These are phyloP conservation scores for Albula glossodonta DNA, from an alignment of 2,113 vertebrate species.

Conservation along the genomic window DNA sequence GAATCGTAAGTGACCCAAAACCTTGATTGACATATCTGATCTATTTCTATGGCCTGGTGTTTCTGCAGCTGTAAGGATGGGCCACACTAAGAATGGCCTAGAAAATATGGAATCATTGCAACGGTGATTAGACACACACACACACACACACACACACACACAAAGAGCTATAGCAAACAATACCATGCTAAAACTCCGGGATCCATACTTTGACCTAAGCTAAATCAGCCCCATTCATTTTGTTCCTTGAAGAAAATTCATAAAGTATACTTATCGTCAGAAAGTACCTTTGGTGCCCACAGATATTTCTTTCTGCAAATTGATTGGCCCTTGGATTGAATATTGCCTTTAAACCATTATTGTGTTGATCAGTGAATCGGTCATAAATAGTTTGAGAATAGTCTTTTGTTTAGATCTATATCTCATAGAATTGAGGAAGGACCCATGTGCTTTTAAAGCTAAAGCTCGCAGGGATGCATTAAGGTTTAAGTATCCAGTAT, in stretches of 20 bases:
- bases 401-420: background rate
- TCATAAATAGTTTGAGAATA: no score
- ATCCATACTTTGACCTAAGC: slow-evolving; percentile 11
- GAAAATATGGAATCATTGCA: slow-evolving; percentile 20
- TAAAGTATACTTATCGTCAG: background rate
- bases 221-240: slow-evolving; percentile 19
- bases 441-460: no score
- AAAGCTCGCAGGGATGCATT: no score
- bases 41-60: slow-evolving; percentile 23
- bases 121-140: slow-evolving; percentile 30
- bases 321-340: no score
- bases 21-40: slow-evolving; percentile 23
- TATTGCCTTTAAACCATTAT: no score
- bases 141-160: slow-evolving; percentile 19
- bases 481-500: no score
- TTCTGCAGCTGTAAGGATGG: slow-evolving; percentile 28
- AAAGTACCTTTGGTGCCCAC: no score
- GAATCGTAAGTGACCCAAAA: slow-evolving; percentile 13
- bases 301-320: no score
- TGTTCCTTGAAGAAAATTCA: background rate
- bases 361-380: no score
- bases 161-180: slow-evolving; percentile 29
- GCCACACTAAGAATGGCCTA: slow-evolving; percentile 1
- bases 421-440: no score
- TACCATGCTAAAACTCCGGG: slow-evolving; percentile 19